Percentiles rank a stretch among this genome's conserved stretches.
Conservation (phyloP, 2,888 invertebrate genomes). For the Dastarcus helophoroides region DNA sequence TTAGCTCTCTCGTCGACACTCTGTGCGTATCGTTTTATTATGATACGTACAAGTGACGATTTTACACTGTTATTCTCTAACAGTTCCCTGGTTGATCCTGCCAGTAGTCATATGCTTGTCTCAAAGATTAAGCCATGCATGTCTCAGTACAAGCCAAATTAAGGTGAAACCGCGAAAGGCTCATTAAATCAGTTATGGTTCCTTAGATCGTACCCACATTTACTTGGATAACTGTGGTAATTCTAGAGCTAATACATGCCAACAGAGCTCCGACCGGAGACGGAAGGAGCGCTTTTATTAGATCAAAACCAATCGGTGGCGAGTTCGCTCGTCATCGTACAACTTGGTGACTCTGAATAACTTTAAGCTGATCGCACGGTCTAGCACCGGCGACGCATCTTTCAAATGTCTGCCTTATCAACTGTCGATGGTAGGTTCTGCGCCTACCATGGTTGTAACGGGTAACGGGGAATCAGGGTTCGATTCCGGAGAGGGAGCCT, state of each 20-base stretch:
- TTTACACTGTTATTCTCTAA: too few relatives aligned
- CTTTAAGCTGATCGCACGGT: slow-evolving; percentile 35
- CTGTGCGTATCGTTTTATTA: too few relatives aligned
- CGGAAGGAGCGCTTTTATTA: slow-evolving; percentile 44
- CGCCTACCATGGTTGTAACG: slow-evolving; percentile 57
- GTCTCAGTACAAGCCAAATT: slow-evolving; percentile 48
- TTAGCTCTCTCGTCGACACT: too few relatives aligned
- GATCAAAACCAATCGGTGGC: slow-evolving; percentile 42
- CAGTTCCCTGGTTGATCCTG: slow-evolving; percentile 44
- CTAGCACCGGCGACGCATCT: slow-evolving; percentile 46
- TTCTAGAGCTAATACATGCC: slow-evolving; percentile 58
- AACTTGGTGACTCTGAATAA: slow-evolving; percentile 41
- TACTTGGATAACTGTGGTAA: slow-evolving; percentile 39
- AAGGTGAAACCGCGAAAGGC: slow-evolving; percentile 44
- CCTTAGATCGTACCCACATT: slow-evolving; percentile 39
- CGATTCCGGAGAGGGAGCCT: slow-evolving; percentile 61
- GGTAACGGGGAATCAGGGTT: slow-evolving; percentile 65
- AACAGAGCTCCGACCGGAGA: slow-evolving; percentile 39
- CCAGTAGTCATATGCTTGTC: slow-evolving; percentile 54
- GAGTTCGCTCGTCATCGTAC: slow-evolving; percentile 34
- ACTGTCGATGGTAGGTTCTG: slow-evolving; percentile 54
- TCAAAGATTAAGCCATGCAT: slow-evolving; percentile 59
- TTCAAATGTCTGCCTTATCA: slow-evolving; percentile 59
- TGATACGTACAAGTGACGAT: too few relatives aligned
- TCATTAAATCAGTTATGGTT: slow-evolving; percentile 4